Evolutionary conservation across 2,113 vertebrate genomes (phyloP), one percentile per base, ranked within the genome.

Genomic region (Dascyllus trimaculatus): DNA sequence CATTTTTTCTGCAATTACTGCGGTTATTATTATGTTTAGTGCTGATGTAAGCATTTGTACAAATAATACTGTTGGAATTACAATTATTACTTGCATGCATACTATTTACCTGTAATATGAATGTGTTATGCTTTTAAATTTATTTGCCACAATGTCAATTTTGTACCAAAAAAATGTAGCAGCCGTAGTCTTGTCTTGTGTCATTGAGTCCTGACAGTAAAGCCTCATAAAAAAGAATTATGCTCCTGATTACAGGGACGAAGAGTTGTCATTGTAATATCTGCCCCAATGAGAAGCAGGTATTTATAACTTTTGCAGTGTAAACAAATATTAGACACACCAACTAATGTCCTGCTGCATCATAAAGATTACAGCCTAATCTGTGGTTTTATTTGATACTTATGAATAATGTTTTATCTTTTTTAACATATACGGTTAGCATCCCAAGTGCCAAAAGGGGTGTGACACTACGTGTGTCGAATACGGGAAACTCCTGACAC

Each of bases 401-500:
- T 46, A 17, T 62, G 10, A 51, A 61, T 80, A 54, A 73, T 26
- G 17, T 29, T 29, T 56, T 13, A 29, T 53, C 10, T 45, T 25
- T 29, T 29, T 49, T 66, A 38, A 60, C 4, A 25, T 52, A 2
- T 7, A 52, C 65, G 38, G 21, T 43, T 78, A 35, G n/a, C 26
- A 63, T 71, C 48, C 19, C 19, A 13, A 5, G 48, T 15, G 40
- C 69, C 75, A 17, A 74, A 73, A 58, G 62, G 0, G 7, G 22
- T 18, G 9, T 68, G 60, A 64, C 46, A 51, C 65, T 18, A 68
- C 25, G 1, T 5, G 26, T 72, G 32, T 35, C 7, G 7, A 35
- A 35, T 35, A 60, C 10, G 32, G 59, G 64, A 85, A 88, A 61
- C 29, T 58, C 5, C 18, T 11, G 7, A 43, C 57, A 22, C 59